Conservation (phyloP, 2,888 invertebrate species). For the Lysandra coridon region DNA sequence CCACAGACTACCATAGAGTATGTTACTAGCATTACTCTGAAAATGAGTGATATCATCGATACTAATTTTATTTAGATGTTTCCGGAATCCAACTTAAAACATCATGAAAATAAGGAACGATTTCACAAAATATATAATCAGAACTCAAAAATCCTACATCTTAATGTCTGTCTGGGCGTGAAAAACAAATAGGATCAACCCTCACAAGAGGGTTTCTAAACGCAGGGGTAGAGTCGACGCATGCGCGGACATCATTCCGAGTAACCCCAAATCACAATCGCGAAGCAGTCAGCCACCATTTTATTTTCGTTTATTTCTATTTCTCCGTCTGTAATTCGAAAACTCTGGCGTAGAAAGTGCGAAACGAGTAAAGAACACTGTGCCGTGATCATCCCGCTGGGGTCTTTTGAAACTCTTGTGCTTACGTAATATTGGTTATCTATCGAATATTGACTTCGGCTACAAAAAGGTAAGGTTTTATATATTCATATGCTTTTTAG, state of each 20-base stretch:
- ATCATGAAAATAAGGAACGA: background rate
- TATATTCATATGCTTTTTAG: conserved; percentile 20
- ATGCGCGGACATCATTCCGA: conserved; percentile 51
- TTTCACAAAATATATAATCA: background rate
- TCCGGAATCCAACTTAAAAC: background rate
- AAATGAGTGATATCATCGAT: background rate
- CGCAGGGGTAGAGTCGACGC: conserved; percentile 58
- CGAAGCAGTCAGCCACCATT: conserved; percentile 60
- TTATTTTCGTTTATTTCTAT: conserved; percentile 61
- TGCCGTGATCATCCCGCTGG: background rate
- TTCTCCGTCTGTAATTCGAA: conserved; percentile 42
- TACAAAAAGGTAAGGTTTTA: conserved; percentile 46
- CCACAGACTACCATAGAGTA: background rate
- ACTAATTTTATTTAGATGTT: background rate
- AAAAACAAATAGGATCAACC: conserved; percentile 25
- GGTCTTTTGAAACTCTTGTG: conserved; percentile 36
- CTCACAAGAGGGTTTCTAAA: conserved; percentile 48
- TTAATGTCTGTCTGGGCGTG: background rate
- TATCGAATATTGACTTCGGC: conserved; percentile 41
- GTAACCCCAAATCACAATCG: conserved; percentile 59
- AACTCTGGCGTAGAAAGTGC: conserved; percentile 8
- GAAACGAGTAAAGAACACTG: background rate
- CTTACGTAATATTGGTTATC: conserved; percentile 56
- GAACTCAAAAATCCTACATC: background rate
- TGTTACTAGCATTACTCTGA: background rate